A percentile compares a stretch with the other conserved stretches of the same genome.
phyloP scores from a whole-genome alignment of 2,113 vertebrate genomes.

The Fregata magnificens region DNA sequence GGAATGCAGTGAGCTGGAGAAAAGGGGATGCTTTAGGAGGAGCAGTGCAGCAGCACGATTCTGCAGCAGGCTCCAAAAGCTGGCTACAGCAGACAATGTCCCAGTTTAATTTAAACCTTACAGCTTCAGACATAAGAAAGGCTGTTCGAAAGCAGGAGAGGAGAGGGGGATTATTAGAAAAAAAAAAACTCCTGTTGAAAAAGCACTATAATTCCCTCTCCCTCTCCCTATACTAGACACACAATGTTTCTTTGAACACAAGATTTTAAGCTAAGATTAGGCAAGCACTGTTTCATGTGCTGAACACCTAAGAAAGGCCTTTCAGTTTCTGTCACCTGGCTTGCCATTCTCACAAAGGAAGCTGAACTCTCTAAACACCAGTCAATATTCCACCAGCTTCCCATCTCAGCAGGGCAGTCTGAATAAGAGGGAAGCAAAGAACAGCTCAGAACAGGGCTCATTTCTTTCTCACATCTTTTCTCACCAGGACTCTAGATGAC shows the following conservation, averaged over 20 bases:
- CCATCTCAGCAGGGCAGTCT: conserved; percentile 2
- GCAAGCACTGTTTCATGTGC: not conserved
- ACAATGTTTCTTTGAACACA: conserved; percentile 36
- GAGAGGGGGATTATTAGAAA: conserved; percentile 16
- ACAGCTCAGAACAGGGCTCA: not conserved
- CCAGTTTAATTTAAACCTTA: conserved; percentile 27
- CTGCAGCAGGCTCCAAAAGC: not conserved
- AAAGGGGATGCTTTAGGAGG: not conserved
- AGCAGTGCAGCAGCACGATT: not conserved
- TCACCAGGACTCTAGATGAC: not conserved
- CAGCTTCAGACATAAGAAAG: conserved; percentile 4
- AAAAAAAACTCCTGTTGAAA: not conserved
- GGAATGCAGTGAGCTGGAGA: not conserved
- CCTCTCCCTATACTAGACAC: not conserved
- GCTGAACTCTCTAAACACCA: not conserved
- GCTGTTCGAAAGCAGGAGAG: not conserved
- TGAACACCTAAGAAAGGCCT: conserved; percentile 20
- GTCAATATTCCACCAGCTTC: not conserved
- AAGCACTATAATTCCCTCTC: conserved; percentile 22
- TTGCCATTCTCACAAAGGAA: not conserved
- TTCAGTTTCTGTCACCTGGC: conserved; percentile 27
- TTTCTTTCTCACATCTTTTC: not conserved
- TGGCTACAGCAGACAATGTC: not conserved
- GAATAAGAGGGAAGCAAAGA: not conserved
- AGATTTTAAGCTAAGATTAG: conserved; percentile 36